These are phyloP conservation scores for Lycaena phlaeas DNA, from an alignment of 2,888 invertebrate genomes.

Conservation along the genomic window DNA sequence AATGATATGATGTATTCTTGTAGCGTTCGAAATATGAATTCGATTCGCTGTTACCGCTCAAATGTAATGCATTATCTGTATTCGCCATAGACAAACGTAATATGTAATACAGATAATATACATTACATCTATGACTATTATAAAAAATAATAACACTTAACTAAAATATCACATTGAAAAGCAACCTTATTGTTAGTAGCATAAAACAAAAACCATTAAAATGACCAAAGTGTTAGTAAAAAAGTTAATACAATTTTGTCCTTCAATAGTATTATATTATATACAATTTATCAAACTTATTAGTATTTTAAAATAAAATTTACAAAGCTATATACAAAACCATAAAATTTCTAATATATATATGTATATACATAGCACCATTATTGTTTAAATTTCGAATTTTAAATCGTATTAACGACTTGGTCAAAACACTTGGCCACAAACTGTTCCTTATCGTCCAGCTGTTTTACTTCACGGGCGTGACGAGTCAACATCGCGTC, in stretches of 20 bases:
- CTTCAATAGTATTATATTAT: not conserved
- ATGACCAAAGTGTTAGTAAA: constrained; percentile 14
- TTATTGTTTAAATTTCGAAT: not conserved
- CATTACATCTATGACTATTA: not conserved
- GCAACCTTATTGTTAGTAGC: constrained; percentile 24
- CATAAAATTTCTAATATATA: not conserved
- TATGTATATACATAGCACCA: not conserved
- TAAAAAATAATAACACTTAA: constrained; percentile 35
- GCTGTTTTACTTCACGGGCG: constrained; percentile 38
- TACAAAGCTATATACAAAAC: not conserved
- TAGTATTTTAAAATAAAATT: not conserved
- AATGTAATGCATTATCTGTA: not conserved
- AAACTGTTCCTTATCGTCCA: constrained; percentile 74
- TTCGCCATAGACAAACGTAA: not conserved
- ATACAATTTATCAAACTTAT: not conserved
- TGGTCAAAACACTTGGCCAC: constrained; percentile 76
- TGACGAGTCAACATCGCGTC: constrained; percentile 62
- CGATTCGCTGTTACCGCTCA: constrained; percentile 34
- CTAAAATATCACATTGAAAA: constrained; percentile 43
- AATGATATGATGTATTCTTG: constrained; percentile 75
- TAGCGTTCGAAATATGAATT: constrained; percentile 47
- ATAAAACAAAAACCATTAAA: constrained; percentile 14
- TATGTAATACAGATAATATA: not conserved
- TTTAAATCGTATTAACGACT: constrained; percentile 71
- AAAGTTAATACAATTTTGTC: not conserved